These are phyloP conservation scores for Oryzias dopingdopingensis DNA, from an alignment of 2,797 vertebrate species.

Conservation along the genomic window DNA sequence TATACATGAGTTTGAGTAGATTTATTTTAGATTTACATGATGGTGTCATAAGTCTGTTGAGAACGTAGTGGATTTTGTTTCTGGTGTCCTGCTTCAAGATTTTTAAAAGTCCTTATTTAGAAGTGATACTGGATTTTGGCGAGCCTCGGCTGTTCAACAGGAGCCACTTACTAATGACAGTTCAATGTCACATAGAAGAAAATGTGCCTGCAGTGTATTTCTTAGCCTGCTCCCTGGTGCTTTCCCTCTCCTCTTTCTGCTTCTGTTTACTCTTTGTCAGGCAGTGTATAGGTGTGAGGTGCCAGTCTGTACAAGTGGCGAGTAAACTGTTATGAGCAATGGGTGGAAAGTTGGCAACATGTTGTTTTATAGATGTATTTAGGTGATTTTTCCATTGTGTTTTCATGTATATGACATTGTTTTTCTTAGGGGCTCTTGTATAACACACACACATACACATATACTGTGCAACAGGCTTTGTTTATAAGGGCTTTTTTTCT, in stretches of 20 bases:
- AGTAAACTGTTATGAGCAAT: slow-evolving; percentile 76
- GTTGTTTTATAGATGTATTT: slow-evolving; percentile 58
- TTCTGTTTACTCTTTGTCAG: slow-evolving; percentile 61
- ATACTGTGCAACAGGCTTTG: not conserved
- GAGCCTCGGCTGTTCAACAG: not conserved
- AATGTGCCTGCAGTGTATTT: not conserved
- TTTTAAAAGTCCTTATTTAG: not conserved
- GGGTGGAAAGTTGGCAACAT: slow-evolving; percentile 75
- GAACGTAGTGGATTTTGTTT: no score
- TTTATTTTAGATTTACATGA: not conserved
- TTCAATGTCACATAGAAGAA: slow-evolving; percentile 4
- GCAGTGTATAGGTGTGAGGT: slow-evolving; percentile 70
- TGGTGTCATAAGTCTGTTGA: no score
- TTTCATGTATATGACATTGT: slow-evolving; percentile 34
- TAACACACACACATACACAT: slow-evolving; percentile 6
- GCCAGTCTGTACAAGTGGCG: slow-evolving; percentile 60
- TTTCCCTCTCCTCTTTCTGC: slow-evolving; percentile 18
- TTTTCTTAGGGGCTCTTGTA: slow-evolving; percentile 7
- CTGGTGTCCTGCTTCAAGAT: no score
- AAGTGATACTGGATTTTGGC: slow-evolving; percentile 1
- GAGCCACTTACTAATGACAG: slow-evolving; percentile 4
- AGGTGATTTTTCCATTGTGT: slow-evolving; percentile 28
- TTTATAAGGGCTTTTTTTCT: not conserved
- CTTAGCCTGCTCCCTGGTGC: slow-evolving; percentile 15
- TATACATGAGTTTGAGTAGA: not conserved